Evolutionary conservation across 2,797 vertebrate species (phyloP), one percentile per base, ranked within the genome.

Genomic region (Clarias laeviceps): DNA sequence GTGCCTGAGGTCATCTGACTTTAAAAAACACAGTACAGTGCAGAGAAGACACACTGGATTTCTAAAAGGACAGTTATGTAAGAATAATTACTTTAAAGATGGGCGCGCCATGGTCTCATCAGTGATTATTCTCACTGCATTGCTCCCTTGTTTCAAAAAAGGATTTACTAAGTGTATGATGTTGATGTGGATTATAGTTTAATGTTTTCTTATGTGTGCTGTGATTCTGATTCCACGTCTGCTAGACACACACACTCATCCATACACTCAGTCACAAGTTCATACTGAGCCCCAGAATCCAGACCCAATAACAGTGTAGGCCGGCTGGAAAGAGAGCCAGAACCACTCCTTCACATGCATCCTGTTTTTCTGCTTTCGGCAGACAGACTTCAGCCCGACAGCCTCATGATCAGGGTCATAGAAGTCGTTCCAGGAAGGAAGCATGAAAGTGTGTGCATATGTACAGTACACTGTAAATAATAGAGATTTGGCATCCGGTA

Each of bases 351-450:
- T 88, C 61, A 62, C 69, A 80, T 69, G 77, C 91, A 90, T 91
- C 90, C 90, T 91, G 89, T 90, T 91, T 90, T 88, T 87, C 86
- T 78, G 77, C 50, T 83, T 85, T 83, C 45, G 85, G 62, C 65
- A 69, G 82, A 82, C 66, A 70, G 40, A 37, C 70, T 80, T 59
- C 8, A 84, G 69, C 65, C 80, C 76, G 37, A 86, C 76, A 65
- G 73, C 66, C 78, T 79, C 54, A 83, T 81, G 74, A 86, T 84
- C 56, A 62, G 79, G 50, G 66, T 70, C 76, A 9, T 80, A 66
- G 78, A 72, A 73, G 80, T 8, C 74, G 64, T 68, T 82, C 69
- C 29, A 32, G 82, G 84, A 87, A 88, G 87, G 86, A 88, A 85
- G 82, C 68, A 61, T 54, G 73, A 59, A 72, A 50, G 59, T 62